Percentiles rank a stretch among this genome's conserved stretches.
Conservation (phyloP, 2,888 invertebrate genomes). For the Xylocampa areola region DNA sequence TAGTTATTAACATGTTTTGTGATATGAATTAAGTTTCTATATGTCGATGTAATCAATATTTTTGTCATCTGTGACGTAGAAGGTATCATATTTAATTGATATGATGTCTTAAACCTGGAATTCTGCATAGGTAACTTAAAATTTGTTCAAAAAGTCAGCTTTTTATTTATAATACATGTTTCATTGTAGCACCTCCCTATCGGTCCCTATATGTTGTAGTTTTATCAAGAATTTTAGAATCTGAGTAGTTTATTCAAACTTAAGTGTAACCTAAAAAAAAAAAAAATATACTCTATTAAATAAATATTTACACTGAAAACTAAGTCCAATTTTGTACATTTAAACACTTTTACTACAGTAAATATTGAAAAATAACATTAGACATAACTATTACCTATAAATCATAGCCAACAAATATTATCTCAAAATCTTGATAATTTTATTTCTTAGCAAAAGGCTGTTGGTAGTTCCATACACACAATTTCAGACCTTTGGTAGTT, state of each 20-base stretch:
- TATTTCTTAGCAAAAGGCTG: neutral
- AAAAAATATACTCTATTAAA: neutral
- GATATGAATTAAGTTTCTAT: constrained; percentile 12
- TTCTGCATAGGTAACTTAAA: neutral
- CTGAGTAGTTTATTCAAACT: neutral
- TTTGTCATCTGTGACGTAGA: neutral
- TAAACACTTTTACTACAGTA: neutral
- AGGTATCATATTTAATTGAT: neutral
- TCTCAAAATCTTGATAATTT: neutral
- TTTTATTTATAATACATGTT: neutral
- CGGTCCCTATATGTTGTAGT: neutral
- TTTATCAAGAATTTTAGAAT: neutral
- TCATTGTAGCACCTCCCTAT: neutral
- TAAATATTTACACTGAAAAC: neutral
- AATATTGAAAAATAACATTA: neutral
- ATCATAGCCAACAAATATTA: no score
- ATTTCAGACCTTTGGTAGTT: neutral
- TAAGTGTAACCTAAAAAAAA: neutral
- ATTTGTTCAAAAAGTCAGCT: no score
- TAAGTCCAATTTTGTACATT: neutral
- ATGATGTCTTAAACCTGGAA: constrained; percentile 1
- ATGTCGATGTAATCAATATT: neutral
- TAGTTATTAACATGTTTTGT: constrained; percentile 21
- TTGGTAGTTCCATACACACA: no score
- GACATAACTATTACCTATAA: no score